Conservation (phyloP, 2,113 vertebrate species). For the Tenebrosternarchus preto region DNA sequence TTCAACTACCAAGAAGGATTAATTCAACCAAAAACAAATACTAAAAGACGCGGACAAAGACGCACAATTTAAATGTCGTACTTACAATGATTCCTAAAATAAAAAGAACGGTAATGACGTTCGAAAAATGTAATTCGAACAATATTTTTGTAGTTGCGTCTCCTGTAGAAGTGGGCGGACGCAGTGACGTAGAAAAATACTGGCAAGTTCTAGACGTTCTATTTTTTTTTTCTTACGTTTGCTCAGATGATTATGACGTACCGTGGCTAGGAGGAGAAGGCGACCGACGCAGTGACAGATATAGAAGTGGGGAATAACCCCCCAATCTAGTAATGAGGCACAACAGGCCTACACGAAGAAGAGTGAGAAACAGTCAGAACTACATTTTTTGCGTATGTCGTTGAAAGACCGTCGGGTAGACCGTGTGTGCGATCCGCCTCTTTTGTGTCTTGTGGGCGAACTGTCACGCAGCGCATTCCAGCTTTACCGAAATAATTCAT, state of each 20-base stretch:
- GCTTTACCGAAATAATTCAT: constrained; percentile 30
- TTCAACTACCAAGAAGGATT: neutral
- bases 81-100: neutral
- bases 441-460: neutral
- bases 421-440: neutral
- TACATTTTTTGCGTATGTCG: neutral
- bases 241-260: constrained; percentile 70
- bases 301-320: constrained; percentile 38
- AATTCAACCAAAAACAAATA: constrained; percentile 1
- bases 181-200: constrained; percentile 48
- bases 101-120: neutral
- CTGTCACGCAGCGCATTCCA: constrained; percentile 48
- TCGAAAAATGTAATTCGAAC: no score
- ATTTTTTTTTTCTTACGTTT: constrained; percentile 42
- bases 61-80: neutral
- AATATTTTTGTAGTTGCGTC: no score
- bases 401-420: constrained; percentile 18
- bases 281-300: constrained; percentile 25
- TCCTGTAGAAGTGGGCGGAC: constrained; percentile 55
- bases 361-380: neutral
- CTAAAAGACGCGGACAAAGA: neutral
- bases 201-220: constrained; percentile 67
- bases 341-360: neutral
- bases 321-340: constrained; percentile 26
- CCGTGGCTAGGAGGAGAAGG: constrained; percentile 37